Base-by-base conservation (phyloP, 2,113 vertebrate genomes). In the Alethe diademata region DNA sequence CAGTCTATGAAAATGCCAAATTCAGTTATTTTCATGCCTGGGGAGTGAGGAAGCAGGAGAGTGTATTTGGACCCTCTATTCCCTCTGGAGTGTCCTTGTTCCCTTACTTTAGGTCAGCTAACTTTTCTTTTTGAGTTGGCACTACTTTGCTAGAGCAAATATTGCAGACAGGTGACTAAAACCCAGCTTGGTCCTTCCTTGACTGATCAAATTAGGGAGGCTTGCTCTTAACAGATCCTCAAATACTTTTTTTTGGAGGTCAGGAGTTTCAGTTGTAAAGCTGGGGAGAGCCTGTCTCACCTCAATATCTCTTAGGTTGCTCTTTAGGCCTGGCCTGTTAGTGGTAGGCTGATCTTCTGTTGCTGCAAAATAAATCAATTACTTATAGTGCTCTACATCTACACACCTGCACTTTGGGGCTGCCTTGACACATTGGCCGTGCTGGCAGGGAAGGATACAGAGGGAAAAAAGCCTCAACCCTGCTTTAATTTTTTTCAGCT, bases 1-100 rank as follows among this genome's bases (percentile, higher is more conserved):
- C 7, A n/a, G 9, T 31, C 25, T 66, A 0, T 12, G 23, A 74
- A 90, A 91, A 70, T 38, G 13, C 10, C 73, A 31, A 36, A 31
- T 69, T 19, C 12, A 20, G 4, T 57, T 90, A 8, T 47, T 67
- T 83, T 42, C 36, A 16, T 76, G n/a, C 19, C 17, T 14, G 48
- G 12, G 7, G 29, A 60, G 24, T 23, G n/a, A 10, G 13, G 28
- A 86, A 53, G 33, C 0, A 0, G 12, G 16, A n/a, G 8, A 36
- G 7, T n/a, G 26, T 6, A 26, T 73, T 71, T 89, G 48, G 43
- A 38, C 56, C 19, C 13, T 45, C 25, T 54, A 2, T 70, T 61
- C 2, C 7, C 9, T 4, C 5, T 60, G 61, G 29, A 80, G 2
- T 45, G 7, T 36, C 54, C 31, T 65, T 12, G 8, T 2, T 71